phyloP scores from a whole-genome alignment of 1,140 invertebrate species.

The Whitmania pigra region DNA sequence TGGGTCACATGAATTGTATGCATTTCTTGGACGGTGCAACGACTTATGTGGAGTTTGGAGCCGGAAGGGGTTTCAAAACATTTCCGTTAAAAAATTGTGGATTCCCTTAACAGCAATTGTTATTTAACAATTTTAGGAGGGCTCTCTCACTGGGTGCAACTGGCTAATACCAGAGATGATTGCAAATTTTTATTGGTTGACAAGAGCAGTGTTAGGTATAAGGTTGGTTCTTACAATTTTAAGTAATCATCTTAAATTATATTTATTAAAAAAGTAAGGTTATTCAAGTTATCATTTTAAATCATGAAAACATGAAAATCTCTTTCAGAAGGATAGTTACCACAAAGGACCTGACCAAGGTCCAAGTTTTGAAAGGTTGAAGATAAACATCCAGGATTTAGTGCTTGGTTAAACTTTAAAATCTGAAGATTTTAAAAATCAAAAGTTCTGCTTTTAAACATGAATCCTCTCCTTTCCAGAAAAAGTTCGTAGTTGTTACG shows the following conservation, averaged over 20 bases:
- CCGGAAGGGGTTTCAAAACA: conserved; percentile 58
- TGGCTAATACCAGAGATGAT: conserved; percentile 46
- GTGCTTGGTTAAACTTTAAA: conserved; percentile 43
- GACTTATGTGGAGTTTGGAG: conserved; percentile 67
- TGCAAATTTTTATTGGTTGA: conserved; percentile 59
- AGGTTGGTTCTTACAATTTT: conserved; percentile 38
- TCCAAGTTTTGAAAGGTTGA: conserved; percentile 36
- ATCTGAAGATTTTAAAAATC: neutral
- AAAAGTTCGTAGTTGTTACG: neutral
- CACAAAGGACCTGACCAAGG: conserved; percentile 31
- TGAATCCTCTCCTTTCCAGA: neutral
- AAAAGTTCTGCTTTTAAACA: conserved; percentile 9
- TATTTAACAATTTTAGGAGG: conserved; percentile 46
- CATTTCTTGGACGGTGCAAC: conserved; percentile 28
- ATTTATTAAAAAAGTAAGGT: conserved; percentile 3
- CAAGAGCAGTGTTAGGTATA: conserved; percentile 62
- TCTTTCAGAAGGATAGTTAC: conserved; percentile 29
- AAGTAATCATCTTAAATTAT: neutral
- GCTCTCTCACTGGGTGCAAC: conserved; percentile 59
- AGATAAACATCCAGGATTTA: conserved; percentile 45
- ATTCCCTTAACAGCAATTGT: neutral
- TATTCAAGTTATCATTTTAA: neutral
- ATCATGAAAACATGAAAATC: conserved; percentile 1
- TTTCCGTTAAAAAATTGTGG: neutral
- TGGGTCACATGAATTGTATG: conserved; percentile 33